A percentile compares a stretch with the other conserved stretches of the same genome.
These are phyloP conservation scores for Mus spicilegus DNA, from an alignment of 2,113 vertebrate genomes.

Conservation along the genomic window DNA sequence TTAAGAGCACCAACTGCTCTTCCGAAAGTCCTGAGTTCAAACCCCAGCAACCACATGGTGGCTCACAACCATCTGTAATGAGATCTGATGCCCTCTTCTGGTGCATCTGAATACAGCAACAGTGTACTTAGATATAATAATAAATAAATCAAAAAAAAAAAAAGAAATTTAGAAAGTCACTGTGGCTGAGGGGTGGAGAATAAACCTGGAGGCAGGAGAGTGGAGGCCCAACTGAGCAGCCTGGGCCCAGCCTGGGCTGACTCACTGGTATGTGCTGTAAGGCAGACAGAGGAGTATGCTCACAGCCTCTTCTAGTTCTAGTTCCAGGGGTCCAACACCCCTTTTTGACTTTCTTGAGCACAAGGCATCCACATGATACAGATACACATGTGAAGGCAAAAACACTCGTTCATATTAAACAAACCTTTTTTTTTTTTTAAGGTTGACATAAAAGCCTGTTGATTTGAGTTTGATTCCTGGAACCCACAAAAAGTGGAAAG, in stretches of 20 bases:
- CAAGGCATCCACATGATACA: too few relatives aligned
- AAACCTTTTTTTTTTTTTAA: neutral
- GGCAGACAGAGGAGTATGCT: neutral
- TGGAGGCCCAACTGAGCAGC: neutral
- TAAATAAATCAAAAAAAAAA: too few relatives aligned
- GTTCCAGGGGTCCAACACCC: neutral
- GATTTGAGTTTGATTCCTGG: neutral
- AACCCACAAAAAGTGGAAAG: neutral
- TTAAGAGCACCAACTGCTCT: too few relatives aligned
- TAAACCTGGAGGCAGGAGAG: neutral
- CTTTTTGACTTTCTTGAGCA: neutral
- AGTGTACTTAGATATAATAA: too few relatives aligned
- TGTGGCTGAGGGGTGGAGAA: neutral
- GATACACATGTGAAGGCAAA: neutral
- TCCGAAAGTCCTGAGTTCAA: too few relatives aligned
- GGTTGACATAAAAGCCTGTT: neutral
- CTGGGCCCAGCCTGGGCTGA: neutral
- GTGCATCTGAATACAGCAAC: too few relatives aligned
- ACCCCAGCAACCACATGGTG: too few relatives aligned
- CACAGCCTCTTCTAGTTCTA: too few relatives aligned
- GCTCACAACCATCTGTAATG: too few relatives aligned
- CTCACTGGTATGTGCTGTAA: neutral
- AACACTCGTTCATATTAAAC: neutral
- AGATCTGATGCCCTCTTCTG: too few relatives aligned
- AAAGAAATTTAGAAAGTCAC: neutral